These are phyloP conservation scores for Psilanteris sp. DNA, from an alignment of 1,140 invertebrate species.

Conservation along the genomic window DNA sequence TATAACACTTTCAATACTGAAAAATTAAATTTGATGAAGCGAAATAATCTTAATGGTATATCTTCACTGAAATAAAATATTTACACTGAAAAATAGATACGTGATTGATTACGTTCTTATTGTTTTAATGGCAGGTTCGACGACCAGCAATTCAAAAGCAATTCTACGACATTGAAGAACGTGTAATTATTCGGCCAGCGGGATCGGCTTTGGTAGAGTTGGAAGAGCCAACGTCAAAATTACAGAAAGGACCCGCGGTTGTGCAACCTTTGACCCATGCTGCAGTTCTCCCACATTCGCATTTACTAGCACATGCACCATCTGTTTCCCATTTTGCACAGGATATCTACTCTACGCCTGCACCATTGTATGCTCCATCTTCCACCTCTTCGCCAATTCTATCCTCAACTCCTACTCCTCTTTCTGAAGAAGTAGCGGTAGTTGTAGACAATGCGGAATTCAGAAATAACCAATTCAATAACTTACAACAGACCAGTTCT, in stretches of 20 bases:
- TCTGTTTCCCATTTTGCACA: slow-evolving; percentile 21
- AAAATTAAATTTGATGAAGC: no score
- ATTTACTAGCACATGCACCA: slow-evolving; percentile 55
- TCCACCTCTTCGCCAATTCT: slow-evolving; percentile 54
- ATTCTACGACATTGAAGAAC: slow-evolving; percentile 85
- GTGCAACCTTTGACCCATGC: slow-evolving; percentile 69
- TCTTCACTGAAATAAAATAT: slow-evolving; percentile 4
- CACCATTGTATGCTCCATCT: slow-evolving; percentile 55
- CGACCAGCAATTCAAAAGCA: slow-evolving; percentile 84
- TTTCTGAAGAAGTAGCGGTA: slow-evolving; percentile 69
- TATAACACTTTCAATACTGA: no score
- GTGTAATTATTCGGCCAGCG: slow-evolving; percentile 82
- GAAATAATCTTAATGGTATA: no score
- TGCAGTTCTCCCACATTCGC: slow-evolving; percentile 58
- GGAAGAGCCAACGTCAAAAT: slow-evolving; percentile 82
- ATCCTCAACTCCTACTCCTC: slow-evolving; percentile 55
- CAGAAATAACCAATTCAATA: slow-evolving; percentile 59
- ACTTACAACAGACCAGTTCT: slow-evolving; percentile 37
- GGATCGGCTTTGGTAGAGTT: slow-evolving; percentile 83
- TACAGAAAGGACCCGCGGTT: slow-evolving; percentile 80
- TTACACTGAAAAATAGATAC: background rate
- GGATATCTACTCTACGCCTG: slow-evolving; percentile 40
- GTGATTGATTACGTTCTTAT: slow-evolving; percentile 12
- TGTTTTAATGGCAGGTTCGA: slow-evolving; percentile 77
- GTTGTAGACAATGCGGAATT: slow-evolving; percentile 75